These are phyloP conservation scores for Pseudochaenichthys georgianus DNA, from an alignment of 2,797 vertebrate species.

Conservation along the genomic window DNA sequence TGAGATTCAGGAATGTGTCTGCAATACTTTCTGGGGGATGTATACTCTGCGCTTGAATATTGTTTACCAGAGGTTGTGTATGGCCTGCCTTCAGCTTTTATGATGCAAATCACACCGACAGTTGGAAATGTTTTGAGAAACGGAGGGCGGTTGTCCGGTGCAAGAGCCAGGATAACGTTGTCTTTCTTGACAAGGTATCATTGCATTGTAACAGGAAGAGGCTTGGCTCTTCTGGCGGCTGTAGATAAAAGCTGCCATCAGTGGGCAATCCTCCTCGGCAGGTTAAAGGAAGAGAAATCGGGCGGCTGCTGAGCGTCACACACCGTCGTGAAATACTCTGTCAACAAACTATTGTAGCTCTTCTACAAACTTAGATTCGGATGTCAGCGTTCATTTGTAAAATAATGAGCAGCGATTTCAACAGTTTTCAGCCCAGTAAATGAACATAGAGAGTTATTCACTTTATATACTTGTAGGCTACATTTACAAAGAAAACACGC, in stretches of 20 bases:
- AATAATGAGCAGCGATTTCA: conserved; percentile 1
- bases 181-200: conserved; percentile 78
- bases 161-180: conserved; percentile 58
- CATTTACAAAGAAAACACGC: background rate
- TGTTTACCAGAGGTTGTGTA: conserved; percentile 7
- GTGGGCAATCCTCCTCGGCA: conserved; percentile 55
- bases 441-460: conserved; percentile 20
- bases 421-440: conserved; percentile 12
- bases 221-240: conserved; percentile 66
- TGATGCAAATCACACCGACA: conserved; percentile 39
- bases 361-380: background rate
- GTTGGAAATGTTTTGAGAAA: conserved; percentile 21
- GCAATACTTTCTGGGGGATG: background rate
- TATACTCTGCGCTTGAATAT: conserved; percentile 4
- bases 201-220: conserved; percentile 69
- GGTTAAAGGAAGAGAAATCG: conserved; percentile 53
- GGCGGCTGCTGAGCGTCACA: conserved; percentile 53
- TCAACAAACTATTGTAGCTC: conserved; percentile 37
- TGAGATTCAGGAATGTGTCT: conserved; percentile 11
- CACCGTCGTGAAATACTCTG: conserved; percentile 56
- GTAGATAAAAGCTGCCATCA: conserved; percentile 76
- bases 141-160: conserved; percentile 7
- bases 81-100: conserved; percentile 35
- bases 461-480: background rate
- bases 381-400: conserved; percentile 1